phyloP scores from a whole-genome alignment of 1,140 invertebrate genomes.

The Pachypeltis micranthus region DNA sequence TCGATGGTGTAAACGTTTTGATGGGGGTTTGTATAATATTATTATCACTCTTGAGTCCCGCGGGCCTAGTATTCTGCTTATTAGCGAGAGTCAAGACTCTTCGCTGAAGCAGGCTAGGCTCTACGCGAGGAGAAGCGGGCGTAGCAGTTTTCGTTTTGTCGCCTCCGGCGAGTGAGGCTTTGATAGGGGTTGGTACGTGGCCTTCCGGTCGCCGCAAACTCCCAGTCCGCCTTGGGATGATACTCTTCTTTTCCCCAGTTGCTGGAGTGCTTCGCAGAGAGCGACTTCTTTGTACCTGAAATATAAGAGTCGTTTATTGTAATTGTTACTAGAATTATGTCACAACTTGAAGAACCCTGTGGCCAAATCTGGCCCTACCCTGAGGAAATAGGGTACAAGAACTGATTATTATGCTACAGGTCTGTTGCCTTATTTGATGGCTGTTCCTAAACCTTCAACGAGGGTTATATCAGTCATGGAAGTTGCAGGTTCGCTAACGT shows the following conservation, averaged over 20 bases:
- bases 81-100: constrained; percentile 19
- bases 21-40: constrained; percentile 15
- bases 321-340: no score
- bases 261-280: constrained; percentile 31
- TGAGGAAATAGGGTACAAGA: no score
- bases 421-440: no score
- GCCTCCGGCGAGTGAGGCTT: constrained; percentile 21
- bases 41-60: constrained; percentile 14
- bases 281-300: constrained; percentile 25
- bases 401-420: no score
- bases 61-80: constrained; percentile 16
- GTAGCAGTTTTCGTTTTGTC: constrained; percentile 17
- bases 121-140: background rate
- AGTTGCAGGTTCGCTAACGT: no score
- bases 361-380: no score
- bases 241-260: constrained; percentile 23
- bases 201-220: constrained; percentile 29
- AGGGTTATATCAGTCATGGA: no score
- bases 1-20: background rate
- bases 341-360: no score
- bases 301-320: no score
- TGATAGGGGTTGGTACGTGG: constrained; percentile 30
- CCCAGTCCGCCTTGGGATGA: constrained; percentile 31
- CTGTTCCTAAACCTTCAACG: no score
- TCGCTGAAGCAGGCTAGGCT: constrained; percentile 24